Evolutionary conservation across 2,113 vertebrate genomes (phyloP).

Genomic region (Aspidoscelis tigris): DNA sequence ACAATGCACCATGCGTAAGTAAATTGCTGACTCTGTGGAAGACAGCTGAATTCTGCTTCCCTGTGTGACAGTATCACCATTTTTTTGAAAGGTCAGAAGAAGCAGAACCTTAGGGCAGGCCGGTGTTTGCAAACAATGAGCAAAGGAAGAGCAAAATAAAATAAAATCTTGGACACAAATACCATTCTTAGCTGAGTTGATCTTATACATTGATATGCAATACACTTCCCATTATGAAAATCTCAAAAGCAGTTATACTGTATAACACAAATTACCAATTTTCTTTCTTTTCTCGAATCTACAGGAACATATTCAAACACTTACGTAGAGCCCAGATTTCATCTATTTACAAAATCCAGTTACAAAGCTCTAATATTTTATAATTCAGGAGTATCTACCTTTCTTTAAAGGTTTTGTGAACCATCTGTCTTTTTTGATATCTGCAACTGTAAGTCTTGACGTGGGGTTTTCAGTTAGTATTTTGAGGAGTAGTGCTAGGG

Average conservation of each 20-base stretch:
- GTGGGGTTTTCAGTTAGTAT: constrained; percentile 84
- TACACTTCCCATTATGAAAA: no score
- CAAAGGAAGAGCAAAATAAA: neutral
- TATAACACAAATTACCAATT: no score
- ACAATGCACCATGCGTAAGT: neutral
- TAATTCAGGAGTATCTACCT: constrained; percentile 59
- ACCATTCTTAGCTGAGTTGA: no score
- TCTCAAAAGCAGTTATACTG: no score
- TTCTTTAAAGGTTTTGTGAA: constrained; percentile 77
- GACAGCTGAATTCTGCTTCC: no score
- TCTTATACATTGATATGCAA: neutral
- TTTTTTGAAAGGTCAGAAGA: neutral
- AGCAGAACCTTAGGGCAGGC: neutral
- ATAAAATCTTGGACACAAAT: neutral
- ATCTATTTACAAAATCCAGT: neutral
- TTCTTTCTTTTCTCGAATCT: neutral
- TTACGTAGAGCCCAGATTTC: neutral
- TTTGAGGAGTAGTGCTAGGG: constrained; percentile 88
- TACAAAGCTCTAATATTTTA: neutral
- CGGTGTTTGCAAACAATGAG: neutral
- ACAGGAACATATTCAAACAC: neutral
- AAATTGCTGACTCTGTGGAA: neutral
- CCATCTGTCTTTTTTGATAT: constrained; percentile 93
- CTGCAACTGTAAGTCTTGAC: constrained; percentile 81
- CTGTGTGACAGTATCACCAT: no score